Conservation (phyloP, 2,888 invertebrate species). For the Lasioglossum oenotherae region DNA sequence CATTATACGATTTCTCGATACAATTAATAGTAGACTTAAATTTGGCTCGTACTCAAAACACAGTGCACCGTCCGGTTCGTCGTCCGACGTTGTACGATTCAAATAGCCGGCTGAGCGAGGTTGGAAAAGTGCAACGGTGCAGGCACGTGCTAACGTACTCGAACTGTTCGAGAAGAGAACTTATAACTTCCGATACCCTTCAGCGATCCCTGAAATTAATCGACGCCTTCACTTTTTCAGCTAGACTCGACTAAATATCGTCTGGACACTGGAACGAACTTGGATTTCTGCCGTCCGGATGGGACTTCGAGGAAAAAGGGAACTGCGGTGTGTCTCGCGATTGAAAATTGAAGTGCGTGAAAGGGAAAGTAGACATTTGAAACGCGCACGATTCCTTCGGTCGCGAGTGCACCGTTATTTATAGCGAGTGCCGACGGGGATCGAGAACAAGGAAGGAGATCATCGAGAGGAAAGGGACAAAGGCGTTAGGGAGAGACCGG, state of each 20-base stretch:
- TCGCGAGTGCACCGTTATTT: conserved; percentile 53
- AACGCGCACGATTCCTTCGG: conserved; percentile 39
- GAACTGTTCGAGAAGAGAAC: neutral
- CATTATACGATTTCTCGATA: conserved; percentile 19
- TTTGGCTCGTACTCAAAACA: conserved; percentile 60
- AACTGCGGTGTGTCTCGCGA: conserved; percentile 50
- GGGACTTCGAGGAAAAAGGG: neutral
- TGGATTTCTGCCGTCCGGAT: neutral
- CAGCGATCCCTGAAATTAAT: neutral
- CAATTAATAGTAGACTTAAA: conserved; percentile 59
- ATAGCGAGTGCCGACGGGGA: conserved; percentile 40
- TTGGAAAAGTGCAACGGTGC: neutral
- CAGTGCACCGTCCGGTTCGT: conserved; percentile 50
- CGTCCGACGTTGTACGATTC: conserved; percentile 54
- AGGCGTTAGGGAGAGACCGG: neutral
- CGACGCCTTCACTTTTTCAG: neutral
- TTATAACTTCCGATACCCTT: neutral
- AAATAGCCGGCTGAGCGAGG: conserved; percentile 47
- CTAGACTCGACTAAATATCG: neutral
- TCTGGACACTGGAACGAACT: neutral
- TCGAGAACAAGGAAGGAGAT: conserved; percentile 32
- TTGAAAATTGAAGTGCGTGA: conserved; percentile 56
- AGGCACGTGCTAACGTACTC: neutral
- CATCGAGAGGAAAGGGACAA: conserved; percentile 20
- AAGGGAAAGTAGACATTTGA: conserved; percentile 53